Conservation (phyloP, 2,113 vertebrate genomes). For the Grus americana region DNA sequence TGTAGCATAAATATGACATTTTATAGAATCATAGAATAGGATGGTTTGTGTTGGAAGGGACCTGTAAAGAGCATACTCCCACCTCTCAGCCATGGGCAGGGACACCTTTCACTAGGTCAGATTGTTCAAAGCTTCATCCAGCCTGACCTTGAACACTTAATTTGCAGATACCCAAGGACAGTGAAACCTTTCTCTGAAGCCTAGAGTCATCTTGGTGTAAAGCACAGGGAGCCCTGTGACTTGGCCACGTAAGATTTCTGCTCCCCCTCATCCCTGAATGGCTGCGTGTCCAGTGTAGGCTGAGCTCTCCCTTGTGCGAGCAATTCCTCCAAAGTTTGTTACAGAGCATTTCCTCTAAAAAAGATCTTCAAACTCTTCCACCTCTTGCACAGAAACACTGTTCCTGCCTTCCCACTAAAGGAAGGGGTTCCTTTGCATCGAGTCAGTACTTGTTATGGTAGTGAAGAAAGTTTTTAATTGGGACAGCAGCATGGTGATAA, state of each 20-base stretch:
- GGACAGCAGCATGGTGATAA: neutral
- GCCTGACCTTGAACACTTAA: neutral
- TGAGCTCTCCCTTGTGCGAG: neutral
- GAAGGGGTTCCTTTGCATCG: neutral
- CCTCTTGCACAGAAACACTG: accelerated
- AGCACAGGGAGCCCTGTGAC: neutral
- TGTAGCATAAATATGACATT: neutral
- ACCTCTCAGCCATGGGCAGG: neutral
- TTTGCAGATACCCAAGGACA: neutral
- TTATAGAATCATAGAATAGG: neutral
- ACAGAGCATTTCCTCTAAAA: neutral
- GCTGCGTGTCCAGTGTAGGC: accelerated
- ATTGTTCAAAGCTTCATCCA: neutral
- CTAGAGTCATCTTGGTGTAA: neutral
- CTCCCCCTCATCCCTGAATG: neutral
- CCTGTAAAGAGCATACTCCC: neutral
- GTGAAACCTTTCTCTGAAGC: neutral
- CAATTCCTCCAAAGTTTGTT: neutral
- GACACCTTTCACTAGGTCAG: neutral
- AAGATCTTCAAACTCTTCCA: neutral
- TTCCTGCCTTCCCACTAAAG: neutral
- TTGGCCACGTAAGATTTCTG: neutral
- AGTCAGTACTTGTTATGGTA: neutral
- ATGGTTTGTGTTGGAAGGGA: neutral
- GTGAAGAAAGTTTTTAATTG: neutral